Evolutionary conservation across 1,140 invertebrate genomes (phyloP), one percentile per base, ranked within the genome.

Genomic region (Phortica variegata): DNA sequence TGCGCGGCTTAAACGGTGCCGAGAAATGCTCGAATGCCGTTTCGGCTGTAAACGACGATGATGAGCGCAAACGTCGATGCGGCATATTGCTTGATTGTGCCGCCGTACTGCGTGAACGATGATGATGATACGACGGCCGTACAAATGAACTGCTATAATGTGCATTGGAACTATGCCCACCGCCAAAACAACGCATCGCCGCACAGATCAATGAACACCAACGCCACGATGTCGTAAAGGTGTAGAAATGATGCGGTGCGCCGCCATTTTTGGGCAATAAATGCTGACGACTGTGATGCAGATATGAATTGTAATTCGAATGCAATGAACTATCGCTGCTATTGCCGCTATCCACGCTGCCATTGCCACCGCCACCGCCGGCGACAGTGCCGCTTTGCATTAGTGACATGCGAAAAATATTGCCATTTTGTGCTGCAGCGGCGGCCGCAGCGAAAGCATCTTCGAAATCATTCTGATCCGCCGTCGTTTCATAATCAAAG

Each of bases 161-260:
- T 2, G 63, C 65, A 47, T 52, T 47, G 31, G 55, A 63, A 6
- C 58, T 66, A 29, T 58, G 44, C 9, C 60, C 65, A 16, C 61
- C 66, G 15, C 73, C 73, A 63, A 76, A 76, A 45, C 73, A 76
- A 17, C 73, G 68, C 65, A 76, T 76, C 4, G 73, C 73, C 10
- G 73, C 70, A 45, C 73, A 76, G 5, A 75, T 44, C 15, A 76
- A 39, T 8, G 61, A 72, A 38, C 73, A 76, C 73, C 73, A 76
- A 17, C 70, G 56, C 73, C 73, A 75, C 8, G 73, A 73, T n/a
- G n/a, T n/a, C 7, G 65, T 60, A 34, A 74, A 74, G 7, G 71
- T 43, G 34, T 74, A 71, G 19, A 74, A 74, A 32, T 58, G 52
- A 13, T 59, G 58, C n/a, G 52, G 39, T 15, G 47, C 47, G 13